Percentiles rank a stretch among this genome's conserved stretches.
phyloP scores from a whole-genome alignment of 2,888 invertebrate genomes.

The Diaprepes abbreviatus region DNA sequence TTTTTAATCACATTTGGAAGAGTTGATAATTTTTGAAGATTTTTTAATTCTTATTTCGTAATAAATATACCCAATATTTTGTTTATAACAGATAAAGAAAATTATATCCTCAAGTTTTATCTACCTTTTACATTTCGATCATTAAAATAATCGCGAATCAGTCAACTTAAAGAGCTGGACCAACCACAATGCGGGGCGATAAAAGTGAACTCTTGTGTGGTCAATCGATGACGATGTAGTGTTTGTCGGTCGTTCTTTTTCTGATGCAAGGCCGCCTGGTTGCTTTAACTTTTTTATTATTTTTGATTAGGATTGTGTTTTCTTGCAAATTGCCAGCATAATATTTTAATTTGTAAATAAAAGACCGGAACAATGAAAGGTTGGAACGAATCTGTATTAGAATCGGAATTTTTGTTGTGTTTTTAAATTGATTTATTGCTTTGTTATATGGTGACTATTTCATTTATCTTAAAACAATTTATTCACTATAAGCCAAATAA shows the following conservation, averaged over 20 bases:
- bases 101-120: background rate
- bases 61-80: too few relatives aligned
- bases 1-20: too few relatives aligned
- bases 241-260: conserved; percentile 25
- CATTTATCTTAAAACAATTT: too few relatives aligned
- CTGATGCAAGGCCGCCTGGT: conserved; percentile 28
- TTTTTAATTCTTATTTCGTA: too few relatives aligned
- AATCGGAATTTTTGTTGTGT: too few relatives aligned
- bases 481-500: too few relatives aligned
- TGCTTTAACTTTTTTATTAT: background rate
- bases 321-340: conserved; percentile 9
- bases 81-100: too few relatives aligned
- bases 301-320: conserved; percentile 14
- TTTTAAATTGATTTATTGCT: too few relatives aligned
- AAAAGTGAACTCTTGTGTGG: conserved; percentile 30
- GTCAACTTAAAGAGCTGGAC: conserved; percentile 22
- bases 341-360: conserved; percentile 1
- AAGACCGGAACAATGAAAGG: background rate
- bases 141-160: conserved; percentile 32
- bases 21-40: too few relatives aligned
- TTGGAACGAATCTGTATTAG: background rate
- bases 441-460: too few relatives aligned
- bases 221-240: conserved; percentile 25
- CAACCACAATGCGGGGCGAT: conserved; percentile 29
- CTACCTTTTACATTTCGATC: conserved; percentile 21